phyloP scores from a whole-genome alignment of 2,797 vertebrate genomes.

The Melanogrammus aeglefinus region DNA sequence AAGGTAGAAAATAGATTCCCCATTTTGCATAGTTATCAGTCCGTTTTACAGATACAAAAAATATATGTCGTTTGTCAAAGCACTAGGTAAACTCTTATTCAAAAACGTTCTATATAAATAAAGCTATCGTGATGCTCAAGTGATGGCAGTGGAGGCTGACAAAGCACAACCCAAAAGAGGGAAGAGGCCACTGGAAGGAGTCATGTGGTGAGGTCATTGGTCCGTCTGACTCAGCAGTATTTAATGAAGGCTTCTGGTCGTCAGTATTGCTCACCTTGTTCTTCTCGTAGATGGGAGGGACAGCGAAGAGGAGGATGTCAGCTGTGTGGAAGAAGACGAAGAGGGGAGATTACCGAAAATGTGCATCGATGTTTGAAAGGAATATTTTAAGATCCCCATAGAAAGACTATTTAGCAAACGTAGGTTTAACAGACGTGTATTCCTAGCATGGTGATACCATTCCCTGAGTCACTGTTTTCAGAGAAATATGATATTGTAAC shows the following conservation, averaged over 20 bases:
- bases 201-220: not conserved
- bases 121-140: not conserved
- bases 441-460: not conserved
- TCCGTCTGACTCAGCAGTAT: not conserved
- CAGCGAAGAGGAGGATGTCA: conserved; percentile 82
- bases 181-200: not conserved
- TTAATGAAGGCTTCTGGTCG: not conserved
- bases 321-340: conserved; percentile 59
- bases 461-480: not conserved
- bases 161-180: not conserved
- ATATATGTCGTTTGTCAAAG: not conserved
- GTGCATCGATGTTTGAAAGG: not conserved
- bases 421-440: not conserved
- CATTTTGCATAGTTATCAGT: not conserved
- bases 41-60: not conserved
- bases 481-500: not conserved
- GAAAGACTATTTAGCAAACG: not conserved
- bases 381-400: not conserved
- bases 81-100: not conserved
- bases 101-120: not conserved
- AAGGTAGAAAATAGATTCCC: not conserved
- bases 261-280: conserved; percentile 81
- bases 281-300: conserved; percentile 88
- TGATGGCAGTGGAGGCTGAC: not conserved
- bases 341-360: not conserved